A percentile compares a stretch with the other conserved stretches of the same genome.
phyloP scores from a whole-genome alignment of 2,113 vertebrate species.

The Tragelaphus scriptus region DNA sequence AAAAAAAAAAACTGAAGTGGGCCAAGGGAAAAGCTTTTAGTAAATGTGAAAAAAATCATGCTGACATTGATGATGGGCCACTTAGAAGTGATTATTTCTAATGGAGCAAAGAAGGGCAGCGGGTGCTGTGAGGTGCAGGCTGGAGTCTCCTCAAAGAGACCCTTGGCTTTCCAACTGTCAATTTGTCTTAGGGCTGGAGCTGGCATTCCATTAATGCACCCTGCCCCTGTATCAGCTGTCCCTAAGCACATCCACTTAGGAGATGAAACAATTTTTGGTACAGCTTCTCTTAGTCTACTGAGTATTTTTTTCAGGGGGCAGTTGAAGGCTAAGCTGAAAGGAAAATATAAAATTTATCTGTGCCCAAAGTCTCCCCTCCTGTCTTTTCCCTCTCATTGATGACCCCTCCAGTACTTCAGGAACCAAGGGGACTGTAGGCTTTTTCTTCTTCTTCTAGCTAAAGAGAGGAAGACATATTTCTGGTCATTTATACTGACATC shows the following conservation, averaged over 20 bases:
- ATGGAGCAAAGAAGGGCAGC: slow-evolving; percentile 39
- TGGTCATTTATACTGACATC: not conserved
- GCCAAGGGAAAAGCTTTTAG: slow-evolving; percentile 70
- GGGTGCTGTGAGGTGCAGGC: not conserved
- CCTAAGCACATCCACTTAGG: not conserved
- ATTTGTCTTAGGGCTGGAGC: not conserved
- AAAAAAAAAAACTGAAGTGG: slow-evolving; percentile 32
- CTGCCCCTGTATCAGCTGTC: not conserved
- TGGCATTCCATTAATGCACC: not conserved
- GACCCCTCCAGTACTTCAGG: not conserved
- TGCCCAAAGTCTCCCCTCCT: not conserved
- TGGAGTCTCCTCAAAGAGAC: not conserved
- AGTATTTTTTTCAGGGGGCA: not conserved
- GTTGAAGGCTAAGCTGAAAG: not conserved
- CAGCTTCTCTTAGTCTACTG: not conserved
- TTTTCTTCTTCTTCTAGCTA: not conserved
- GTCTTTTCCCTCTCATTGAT: not conserved
- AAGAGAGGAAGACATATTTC: not conserved
- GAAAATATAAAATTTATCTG: not conserved
- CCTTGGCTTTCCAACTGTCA: not conserved
- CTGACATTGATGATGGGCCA: slow-evolving; percentile 58
- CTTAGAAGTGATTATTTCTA: slow-evolving; percentile 68
- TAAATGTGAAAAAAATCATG: slow-evolving; percentile 48
- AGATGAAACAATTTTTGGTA: not conserved
- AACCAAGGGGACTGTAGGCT: not conserved